Base-by-base conservation (phyloP, 2,888 invertebrate genomes). In the Tanypteryx hageni region DNA sequence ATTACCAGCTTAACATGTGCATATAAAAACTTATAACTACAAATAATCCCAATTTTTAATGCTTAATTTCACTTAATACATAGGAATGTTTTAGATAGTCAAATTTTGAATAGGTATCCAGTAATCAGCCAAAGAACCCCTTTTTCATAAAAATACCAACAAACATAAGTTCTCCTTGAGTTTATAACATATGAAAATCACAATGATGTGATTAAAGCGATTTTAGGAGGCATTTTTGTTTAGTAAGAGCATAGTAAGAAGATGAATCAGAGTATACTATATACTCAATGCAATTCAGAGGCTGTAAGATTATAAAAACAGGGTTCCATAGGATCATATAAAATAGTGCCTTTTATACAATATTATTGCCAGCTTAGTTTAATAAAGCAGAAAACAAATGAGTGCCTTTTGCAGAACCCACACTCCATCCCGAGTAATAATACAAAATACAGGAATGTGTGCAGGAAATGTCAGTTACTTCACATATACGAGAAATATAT, bases 81-180 rank as follows among this genome's bases (percentile, higher is more conserved):
- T 31, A 64, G 89, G 89, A 89, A 89, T 89, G 89, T 89, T 68
- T 68, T 22, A 61, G 18, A n/a, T 61, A 16, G 64, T 64, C 44
- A 89, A 64, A 64, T 61, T 58, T 82, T 31, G 16, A 61, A 86
- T 44, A 16, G 44, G 16, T 44, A 44, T 59, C 31, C 16, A 31
- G 11, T 31, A 18, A 68, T 64, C 22, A 64, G 18, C 18, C 61
- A n/a, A 89, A 64, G 61, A 89, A 68, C n/a, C 31, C 31, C 3
- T 44, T 44, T 18, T 64, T 27, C 44, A 13, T 89, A 44, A 27
- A 59, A 86, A 86, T 86, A 44, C 44, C 64, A 89, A 11, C 56
- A 64, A 64, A 89, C 64, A 89, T 64, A 18, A 64, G 44, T 89
- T 56, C 68, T 64, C 44, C 44, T 9, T 27, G 64, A 16, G n/a